Percentiles rank a stretch among this genome's conserved stretches.
Conservation (phyloP, 2,888 invertebrate genomes). For the Ormyrus labotus region DNA sequence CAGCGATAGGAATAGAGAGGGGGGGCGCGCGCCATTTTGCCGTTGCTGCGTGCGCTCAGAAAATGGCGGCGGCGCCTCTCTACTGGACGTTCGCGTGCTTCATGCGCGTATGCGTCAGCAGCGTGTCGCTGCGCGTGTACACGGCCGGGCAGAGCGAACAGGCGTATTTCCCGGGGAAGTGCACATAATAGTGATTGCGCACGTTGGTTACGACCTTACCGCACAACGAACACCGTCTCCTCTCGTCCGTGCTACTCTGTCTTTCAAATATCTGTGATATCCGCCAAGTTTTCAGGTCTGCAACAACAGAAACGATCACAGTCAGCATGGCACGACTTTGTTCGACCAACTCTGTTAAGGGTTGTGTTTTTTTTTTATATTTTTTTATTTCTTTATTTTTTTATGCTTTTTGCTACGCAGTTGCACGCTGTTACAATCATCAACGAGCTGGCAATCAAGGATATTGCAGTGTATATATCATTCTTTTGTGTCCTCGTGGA, state of each 20-base stretch:
- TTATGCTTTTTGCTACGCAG: conserved; percentile 33
- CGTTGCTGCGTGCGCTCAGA: conserved; percentile 30
- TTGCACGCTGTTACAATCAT: conserved; percentile 21
- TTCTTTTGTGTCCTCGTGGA: neutral
- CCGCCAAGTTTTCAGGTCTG: conserved; percentile 79
- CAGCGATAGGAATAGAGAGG: conserved; percentile 35
- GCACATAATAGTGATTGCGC: conserved; percentile 80
- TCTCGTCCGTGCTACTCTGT: conserved; percentile 79
- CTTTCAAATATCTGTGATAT: conserved; percentile 80
- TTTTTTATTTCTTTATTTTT: conserved; percentile 56
- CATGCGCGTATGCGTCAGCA: conserved; percentile 79
- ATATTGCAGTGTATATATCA: conserved; percentile 31
- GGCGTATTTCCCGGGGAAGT: conserved; percentile 80
- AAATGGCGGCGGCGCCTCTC: conserved; percentile 36
- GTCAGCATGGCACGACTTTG: conserved; percentile 49
- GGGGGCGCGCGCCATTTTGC: conserved; percentile 30
- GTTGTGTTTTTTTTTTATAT: conserved; percentile 54
- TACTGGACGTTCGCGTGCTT: conserved; percentile 75
- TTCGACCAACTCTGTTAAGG: conserved; percentile 25
- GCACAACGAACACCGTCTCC: conserved; percentile 79
- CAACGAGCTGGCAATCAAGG: conserved; percentile 37
- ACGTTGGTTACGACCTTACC: conserved; percentile 81
- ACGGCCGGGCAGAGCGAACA: conserved; percentile 79
- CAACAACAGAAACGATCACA: conserved; percentile 70
- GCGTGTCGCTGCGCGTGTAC: conserved; percentile 80